These are phyloP conservation scores for Phylloscopus trochiloides DNA, from an alignment of 2,113 vertebrate species.

Conservation along the genomic window DNA sequence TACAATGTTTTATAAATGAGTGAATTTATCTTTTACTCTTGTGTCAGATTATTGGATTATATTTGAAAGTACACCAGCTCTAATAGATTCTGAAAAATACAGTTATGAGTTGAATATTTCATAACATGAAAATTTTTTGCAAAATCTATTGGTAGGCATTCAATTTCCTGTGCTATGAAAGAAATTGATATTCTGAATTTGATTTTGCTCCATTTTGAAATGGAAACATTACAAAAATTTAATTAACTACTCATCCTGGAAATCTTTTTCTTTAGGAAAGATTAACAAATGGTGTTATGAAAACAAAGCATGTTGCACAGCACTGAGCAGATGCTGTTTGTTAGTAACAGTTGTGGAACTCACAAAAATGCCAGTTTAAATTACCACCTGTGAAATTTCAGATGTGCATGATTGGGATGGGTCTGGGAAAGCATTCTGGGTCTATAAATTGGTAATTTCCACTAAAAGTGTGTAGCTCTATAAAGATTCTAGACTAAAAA, in stretches of 20 bases:
- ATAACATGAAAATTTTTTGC: not conserved
- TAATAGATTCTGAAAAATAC: not conserved
- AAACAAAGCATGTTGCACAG: not conserved
- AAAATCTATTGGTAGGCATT: not conserved
- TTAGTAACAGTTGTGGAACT: not conserved
- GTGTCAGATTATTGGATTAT: not conserved
- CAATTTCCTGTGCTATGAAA: not conserved
- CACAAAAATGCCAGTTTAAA: conserved; percentile 13
- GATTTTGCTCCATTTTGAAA: not conserved
- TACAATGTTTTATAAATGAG: not conserved
- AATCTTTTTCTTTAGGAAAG: not conserved
- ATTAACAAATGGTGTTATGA: not conserved
- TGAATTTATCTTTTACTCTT: not conserved
- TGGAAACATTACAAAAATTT: not conserved
- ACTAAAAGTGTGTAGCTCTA: not conserved
- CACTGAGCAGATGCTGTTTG: not conserved
- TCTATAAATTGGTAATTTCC: not conserved
- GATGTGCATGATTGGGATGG: not conserved
- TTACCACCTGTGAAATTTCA: not conserved
- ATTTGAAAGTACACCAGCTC: not conserved
- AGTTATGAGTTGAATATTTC: not conserved
- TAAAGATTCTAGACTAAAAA: not conserved
- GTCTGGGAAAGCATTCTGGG: not conserved
- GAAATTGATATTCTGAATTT: not conserved
- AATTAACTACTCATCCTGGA: not conserved